Conservation (phyloP, 2,888 invertebrate species). For the Dryobotodes eremita region DNA sequence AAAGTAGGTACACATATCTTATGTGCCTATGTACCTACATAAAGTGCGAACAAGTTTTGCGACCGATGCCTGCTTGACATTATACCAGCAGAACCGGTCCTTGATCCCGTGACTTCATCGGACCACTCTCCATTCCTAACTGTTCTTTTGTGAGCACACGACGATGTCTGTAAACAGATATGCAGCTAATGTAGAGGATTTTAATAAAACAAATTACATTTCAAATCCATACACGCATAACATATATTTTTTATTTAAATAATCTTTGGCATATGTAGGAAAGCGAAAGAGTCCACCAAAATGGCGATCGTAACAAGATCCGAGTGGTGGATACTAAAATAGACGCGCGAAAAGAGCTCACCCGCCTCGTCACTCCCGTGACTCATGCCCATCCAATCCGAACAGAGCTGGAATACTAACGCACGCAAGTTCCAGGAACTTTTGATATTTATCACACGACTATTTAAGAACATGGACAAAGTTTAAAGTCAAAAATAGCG, state of each 20-base stretch:
- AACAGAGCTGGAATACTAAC: conserved; percentile 69
- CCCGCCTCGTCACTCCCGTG: conserved; percentile 72
- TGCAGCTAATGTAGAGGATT: background rate
- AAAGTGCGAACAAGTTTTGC: conserved; percentile 39
- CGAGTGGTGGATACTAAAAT: conserved; percentile 79
- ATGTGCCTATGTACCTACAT: conserved; percentile 9
- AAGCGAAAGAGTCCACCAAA: conserved; percentile 76
- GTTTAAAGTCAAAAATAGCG: conserved; percentile 19
- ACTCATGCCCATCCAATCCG: conserved; percentile 69
- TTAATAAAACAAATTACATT: conserved; percentile 17
- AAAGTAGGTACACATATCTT: background rate
- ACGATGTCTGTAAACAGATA: conserved; percentile 19
- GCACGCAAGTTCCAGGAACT: conserved; percentile 66
- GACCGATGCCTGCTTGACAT: conserved; percentile 45
- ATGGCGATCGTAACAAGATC: conserved; percentile 87
- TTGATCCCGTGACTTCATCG: conserved; percentile 49
- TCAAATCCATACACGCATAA: background rate
- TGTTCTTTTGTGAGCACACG: conserved; percentile 47
- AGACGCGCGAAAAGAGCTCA: conserved; percentile 74
- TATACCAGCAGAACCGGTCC: conserved; percentile 61
- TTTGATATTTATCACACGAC: conserved; percentile 66
- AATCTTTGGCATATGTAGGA: conserved; percentile 41
- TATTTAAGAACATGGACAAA: conserved; percentile 62
- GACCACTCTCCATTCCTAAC: conserved; percentile 54
- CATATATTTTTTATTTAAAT: conserved; percentile 38